Evolutionary conservation across 2,113 vertebrate genomes (phyloP), one percentile per base, ranked within the genome.

Genomic region (Pangasianodon hypophthalmus): DNA sequence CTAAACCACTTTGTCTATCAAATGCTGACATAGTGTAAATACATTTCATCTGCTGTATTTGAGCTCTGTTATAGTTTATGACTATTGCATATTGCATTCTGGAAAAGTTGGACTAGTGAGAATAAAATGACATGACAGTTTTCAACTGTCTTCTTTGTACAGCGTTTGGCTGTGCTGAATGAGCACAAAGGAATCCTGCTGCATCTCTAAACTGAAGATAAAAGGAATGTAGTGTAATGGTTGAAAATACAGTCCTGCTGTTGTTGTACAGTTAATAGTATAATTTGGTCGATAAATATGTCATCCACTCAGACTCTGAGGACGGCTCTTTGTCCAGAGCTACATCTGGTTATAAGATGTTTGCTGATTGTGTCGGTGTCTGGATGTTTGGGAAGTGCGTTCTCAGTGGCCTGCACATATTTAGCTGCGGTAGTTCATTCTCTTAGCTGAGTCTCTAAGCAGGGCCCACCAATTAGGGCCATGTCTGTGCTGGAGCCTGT

Each of bases 311-410:
- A 26, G 60, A 87, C 69, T 24, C 69, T 29, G 0, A 75, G 29
- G 58, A 81, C 44, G 13, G 18, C 32, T 81, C 18, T 19, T 80
- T 79, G 54, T 80, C 29, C 44, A 81, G 56, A 32, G 41, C 87
- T 81, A 10, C 87, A 88, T 88, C 56, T 88, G 87, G 44, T 81
- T 64, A 21, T 19, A 41, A 71, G 84, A 75, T 64, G 58, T 60
- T 52, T 48, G 13, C 32, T 56, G 89, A 58, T 58, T 73, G 7
- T 7, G 9, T 82, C 82, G 41, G 50, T 90, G 46, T 87, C 79
- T 60, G 52, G 85, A 62, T 62, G n/a, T 56, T 82, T 82, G 50
- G n/a, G 16, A 2, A 54, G 52, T 37, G 6, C n/a, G 37, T 56
- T 83, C 73, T 58, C 62, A 67, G 60, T 41, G 21, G 77, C 71